Percentiles rank a stretch among this genome's conserved stretches.
Conservation (phyloP, 2,797 vertebrate species). For the Sebastes steindachneri region DNA sequence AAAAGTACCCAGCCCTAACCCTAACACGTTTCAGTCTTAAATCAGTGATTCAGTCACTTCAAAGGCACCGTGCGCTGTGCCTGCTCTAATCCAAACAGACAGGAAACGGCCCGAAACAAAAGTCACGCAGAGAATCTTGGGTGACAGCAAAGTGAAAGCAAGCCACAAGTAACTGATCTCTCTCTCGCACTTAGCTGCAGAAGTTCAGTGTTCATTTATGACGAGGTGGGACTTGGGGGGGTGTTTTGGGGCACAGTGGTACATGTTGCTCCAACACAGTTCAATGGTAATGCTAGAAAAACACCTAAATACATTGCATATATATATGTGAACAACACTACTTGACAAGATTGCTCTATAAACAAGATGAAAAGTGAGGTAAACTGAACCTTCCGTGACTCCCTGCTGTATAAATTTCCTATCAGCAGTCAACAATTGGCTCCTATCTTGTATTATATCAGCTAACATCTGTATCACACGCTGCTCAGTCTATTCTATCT, state of each 20-base stretch:
- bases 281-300: slow-evolving; percentile 29
- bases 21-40: background rate
- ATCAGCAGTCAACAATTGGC: slow-evolving; percentile 6
- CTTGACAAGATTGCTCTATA: slow-evolving; percentile 13
- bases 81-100: background rate
- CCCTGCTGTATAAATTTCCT: slow-evolving; percentile 17
- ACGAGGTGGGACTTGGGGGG: background rate
- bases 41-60: slow-evolving; percentile 17
- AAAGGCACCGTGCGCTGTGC: slow-evolving; percentile 59
- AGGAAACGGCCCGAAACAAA: background rate
- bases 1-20: slow-evolving; percentile 57
- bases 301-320: slow-evolving; percentile 51
- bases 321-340: slow-evolving; percentile 28
- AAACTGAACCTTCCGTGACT: slow-evolving; percentile 18
- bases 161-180: slow-evolving; percentile 13
- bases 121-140: background rate
- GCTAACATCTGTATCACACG: background rate
- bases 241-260: slow-evolving; percentile 42
- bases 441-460: background rate
- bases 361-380: slow-evolving; percentile 47
- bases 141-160: slow-evolving; percentile 27
- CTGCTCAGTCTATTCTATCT: background rate
- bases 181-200: slow-evolving; percentile 38
- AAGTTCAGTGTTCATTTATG: background rate
- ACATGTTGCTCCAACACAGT: slow-evolving; percentile 28